Conservation (phyloP, 2,888 invertebrate species). For the Micropterix aruncella region DNA sequence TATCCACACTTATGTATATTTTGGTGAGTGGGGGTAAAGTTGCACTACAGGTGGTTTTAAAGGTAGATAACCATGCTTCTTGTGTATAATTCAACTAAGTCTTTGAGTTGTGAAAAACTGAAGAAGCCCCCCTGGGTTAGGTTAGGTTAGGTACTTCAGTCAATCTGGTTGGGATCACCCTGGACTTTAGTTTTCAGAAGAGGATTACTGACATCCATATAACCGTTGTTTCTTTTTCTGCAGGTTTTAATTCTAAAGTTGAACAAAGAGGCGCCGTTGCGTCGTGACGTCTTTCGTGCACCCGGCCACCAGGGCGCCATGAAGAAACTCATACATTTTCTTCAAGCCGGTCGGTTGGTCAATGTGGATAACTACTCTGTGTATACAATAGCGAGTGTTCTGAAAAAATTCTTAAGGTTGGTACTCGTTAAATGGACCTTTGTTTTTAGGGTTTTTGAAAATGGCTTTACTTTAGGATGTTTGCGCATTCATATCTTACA, state of each 20-base stretch:
- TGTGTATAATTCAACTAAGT: too few relatives aligned
- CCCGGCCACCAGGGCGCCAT: conserved; percentile 91
- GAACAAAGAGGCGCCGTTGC: conserved; percentile 87
- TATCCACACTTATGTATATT: too few relatives aligned
- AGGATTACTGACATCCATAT: too few relatives aligned
- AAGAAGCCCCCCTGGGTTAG: too few relatives aligned
- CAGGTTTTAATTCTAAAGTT: conserved; percentile 83
- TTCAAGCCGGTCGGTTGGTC: conserved; percentile 78
- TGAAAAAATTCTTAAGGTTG: conserved; percentile 84
- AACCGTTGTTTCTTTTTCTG: too few relatives aligned
- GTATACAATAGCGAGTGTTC: conserved; percentile 94
- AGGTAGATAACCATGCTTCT: too few relatives aligned
- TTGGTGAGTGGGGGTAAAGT: too few relatives aligned
- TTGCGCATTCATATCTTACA: neutral
- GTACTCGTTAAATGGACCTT: conserved; percentile 5
- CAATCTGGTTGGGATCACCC: too few relatives aligned
- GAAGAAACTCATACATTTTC: conserved; percentile 85
- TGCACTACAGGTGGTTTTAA: too few relatives aligned
- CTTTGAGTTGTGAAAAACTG: too few relatives aligned
- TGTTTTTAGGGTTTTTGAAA: neutral
- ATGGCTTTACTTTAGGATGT: neutral
- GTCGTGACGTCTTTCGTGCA: conserved; percentile 89
- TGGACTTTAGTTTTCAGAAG: too few relatives aligned
- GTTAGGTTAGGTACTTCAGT: too few relatives aligned
- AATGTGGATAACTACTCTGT: conserved; percentile 93